Conservation (phyloP, 2,888 invertebrate species). For the Pseudococcus longispinus region DNA sequence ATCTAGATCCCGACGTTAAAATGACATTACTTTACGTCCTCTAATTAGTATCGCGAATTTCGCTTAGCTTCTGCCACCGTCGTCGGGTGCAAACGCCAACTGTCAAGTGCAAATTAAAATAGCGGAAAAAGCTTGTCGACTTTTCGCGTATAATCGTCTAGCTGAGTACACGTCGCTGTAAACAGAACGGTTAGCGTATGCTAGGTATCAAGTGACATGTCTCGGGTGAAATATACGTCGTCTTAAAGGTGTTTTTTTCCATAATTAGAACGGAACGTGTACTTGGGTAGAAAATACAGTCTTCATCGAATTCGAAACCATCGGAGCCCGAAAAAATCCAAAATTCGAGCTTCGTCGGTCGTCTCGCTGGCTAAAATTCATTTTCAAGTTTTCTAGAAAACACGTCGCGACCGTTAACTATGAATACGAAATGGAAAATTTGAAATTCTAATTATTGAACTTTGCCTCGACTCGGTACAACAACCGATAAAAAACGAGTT, state of each 20-base stretch:
- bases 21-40: not conserved
- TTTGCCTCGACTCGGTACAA: not conserved
- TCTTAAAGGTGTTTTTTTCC: not conserved
- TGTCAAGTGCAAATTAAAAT: not conserved
- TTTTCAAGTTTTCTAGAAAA: not conserved
- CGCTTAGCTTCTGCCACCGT: not conserved
- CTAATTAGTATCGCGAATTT: not conserved
- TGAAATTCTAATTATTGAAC: not conserved
- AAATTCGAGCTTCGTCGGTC: no score
- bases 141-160: not conserved
- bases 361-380: not conserved
- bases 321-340: not conserved
- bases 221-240: not conserved
- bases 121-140: conserved; percentile 11
- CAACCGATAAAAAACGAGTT: not conserved
- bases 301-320: not conserved
- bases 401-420: not conserved
- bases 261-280: not conserved
- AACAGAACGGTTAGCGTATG: not conserved
- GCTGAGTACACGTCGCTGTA: not conserved
- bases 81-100: not conserved
- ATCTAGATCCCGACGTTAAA: not conserved
- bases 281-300: not conserved
- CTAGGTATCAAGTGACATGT: not conserved
- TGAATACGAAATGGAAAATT: not conserved